Conservation (phyloP, 2,113 vertebrate species). For the Noturus placidus region DNA sequence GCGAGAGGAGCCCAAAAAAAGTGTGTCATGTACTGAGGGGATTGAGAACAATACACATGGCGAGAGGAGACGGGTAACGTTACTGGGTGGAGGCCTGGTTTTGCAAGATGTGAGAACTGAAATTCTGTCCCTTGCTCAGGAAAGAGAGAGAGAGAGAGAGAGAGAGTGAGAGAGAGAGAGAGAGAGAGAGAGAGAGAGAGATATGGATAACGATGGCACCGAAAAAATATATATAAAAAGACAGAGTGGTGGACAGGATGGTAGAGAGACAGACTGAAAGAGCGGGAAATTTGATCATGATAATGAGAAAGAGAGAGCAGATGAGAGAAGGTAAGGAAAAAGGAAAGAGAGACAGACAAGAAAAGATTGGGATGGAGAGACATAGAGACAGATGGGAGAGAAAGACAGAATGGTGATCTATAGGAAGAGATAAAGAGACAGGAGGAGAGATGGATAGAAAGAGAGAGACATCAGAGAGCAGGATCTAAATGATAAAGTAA, state of each 20-base stretch:
- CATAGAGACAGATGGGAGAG: not conserved
- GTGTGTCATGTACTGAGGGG: constrained; percentile 63
- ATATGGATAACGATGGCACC: not conserved
- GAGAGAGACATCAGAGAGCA: not conserved
- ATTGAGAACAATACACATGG: constrained; percentile 58
- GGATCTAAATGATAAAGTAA: not conserved
- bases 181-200: constrained; percentile 52
- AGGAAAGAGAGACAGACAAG: not conserved
- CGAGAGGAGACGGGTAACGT: constrained; percentile 57
- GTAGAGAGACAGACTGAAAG: not conserved
- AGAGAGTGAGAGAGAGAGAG: constrained; percentile 50
- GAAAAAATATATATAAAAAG: constrained; percentile 38
- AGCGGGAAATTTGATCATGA: constrained; percentile 16
- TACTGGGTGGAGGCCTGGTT: constrained; percentile 63
- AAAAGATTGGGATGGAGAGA: not conserved
- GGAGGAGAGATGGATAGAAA: not conserved
- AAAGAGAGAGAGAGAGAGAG: constrained; percentile 55
- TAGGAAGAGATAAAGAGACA: not conserved
- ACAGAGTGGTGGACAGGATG: constrained; percentile 55
- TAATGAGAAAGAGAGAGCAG: not conserved
- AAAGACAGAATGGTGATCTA: not conserved
- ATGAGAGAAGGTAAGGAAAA: not conserved
- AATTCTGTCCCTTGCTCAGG: constrained; percentile 66
- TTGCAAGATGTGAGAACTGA: constrained; percentile 75
- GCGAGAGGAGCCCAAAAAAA: constrained; percentile 34